These are phyloP conservation scores for Laupala kohalensis DNA, from an alignment of 1,140 invertebrate species.

Conservation along the genomic window DNA sequence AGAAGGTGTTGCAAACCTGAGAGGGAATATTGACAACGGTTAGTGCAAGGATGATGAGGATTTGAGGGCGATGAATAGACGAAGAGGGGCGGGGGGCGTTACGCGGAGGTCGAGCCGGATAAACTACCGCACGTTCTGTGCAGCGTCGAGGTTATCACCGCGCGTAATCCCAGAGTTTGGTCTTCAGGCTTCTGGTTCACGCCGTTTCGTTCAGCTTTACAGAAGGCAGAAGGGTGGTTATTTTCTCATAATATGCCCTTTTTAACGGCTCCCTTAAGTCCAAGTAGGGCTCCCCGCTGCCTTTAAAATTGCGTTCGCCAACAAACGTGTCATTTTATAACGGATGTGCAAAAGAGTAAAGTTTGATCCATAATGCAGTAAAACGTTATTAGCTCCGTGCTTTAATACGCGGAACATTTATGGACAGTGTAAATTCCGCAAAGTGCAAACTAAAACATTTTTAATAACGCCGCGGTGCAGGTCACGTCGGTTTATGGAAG, in stretches of 20 bases:
- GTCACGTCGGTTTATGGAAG: neutral
- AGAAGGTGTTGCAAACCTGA: too few relatives aligned
- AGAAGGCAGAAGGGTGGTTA: neutral
- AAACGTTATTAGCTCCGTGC: neutral
- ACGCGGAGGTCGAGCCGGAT: neutral
- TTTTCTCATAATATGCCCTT: neutral
- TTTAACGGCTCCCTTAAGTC: neutral
- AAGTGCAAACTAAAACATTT: neutral
- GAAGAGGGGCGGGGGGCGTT: neutral
- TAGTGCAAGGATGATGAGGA: too few relatives aligned
- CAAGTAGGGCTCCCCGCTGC: neutral
- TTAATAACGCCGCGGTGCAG: neutral
- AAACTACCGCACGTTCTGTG: neutral
- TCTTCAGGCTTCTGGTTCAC: neutral
- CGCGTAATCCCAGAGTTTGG: neutral
- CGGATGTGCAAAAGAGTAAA: neutral
- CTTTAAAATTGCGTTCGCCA: neutral
- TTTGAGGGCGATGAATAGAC: too few relatives aligned
- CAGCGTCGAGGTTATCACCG: neutral
- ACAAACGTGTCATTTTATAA: neutral
- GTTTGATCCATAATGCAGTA: neutral
- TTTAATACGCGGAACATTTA: neutral
- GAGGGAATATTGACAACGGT: too few relatives aligned
- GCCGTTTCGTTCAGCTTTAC: neutral
- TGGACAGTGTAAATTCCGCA: neutral